Evolutionary conservation across 2,797 vertebrate genomes (phyloP).

Genomic region (Malacoraja senta): DNA sequence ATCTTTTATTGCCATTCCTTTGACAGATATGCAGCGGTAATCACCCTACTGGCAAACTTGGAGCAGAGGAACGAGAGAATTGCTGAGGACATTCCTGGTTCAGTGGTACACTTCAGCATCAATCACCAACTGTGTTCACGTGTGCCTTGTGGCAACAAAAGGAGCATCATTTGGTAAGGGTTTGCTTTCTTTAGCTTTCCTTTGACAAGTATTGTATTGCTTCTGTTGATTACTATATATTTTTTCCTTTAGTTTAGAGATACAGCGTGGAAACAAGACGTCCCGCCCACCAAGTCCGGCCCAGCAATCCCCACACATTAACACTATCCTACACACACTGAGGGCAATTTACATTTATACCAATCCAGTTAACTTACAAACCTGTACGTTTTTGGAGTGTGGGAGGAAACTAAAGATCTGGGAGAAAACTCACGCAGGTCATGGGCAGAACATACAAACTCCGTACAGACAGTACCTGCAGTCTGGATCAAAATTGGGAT

Average conservation of each 20-base stretch:
- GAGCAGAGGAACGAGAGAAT: neutral
- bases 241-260: neutral
- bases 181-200: neutral
- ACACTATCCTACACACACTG: no score
- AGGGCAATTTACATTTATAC: no score
- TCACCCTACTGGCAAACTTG: neutral
- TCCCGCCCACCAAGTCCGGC: no score
- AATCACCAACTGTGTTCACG: neutral
- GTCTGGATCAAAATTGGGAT: no score
- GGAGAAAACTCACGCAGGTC: no score
- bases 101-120: neutral
- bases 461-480: no score
- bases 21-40: neutral
- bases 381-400: no score
- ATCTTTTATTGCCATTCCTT: neutral
- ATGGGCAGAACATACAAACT: no score
- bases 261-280: neutral
- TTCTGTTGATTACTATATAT: neutral
- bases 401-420: no score
- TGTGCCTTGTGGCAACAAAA: neutral
- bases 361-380: no score
- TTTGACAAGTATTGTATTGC: neutral
- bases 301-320: no score
- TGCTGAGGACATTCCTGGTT: neutral
- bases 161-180: neutral